Conservation (phyloP, 2,888 invertebrate species). For the Habroteleia sp. region DNA sequence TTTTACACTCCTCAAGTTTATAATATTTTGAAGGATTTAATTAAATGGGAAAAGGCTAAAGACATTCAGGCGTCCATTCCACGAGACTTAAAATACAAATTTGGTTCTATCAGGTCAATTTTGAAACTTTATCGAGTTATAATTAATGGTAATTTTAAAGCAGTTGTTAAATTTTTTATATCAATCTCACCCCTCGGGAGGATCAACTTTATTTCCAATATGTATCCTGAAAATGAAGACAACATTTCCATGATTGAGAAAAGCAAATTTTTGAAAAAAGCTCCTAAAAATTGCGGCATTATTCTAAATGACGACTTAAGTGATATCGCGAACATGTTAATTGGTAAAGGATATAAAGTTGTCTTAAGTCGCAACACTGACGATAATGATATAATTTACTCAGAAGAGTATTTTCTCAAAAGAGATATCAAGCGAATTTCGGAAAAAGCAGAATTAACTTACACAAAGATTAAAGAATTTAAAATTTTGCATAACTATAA, state of each 20-base stretch:
- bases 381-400: not conserved
- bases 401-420: not conserved
- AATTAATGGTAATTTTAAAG: not conserved
- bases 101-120: conserved; percentile 1
- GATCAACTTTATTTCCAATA: conserved; percentile 16
- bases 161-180: conserved; percentile 4
- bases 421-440: not conserved
- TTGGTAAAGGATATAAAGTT: not conserved
- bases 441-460: not conserved
- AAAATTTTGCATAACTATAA: conserved; percentile 3
- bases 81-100: not conserved
- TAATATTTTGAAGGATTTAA: conserved; percentile 7
- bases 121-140: conserved; percentile 1
- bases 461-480: not conserved
- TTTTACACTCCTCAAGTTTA: not conserved
- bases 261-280: conserved; percentile 1
- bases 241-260: not conserved
- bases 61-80: not conserved
- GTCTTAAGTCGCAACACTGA: not conserved
- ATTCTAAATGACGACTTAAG: conserved; percentile 3
- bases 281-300: conserved; percentile 12
- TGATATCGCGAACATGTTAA: conserved; percentile 1
- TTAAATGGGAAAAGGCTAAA: conserved; percentile 1
- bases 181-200: conserved; percentile 13
- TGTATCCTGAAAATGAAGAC: not conserved